Base-by-base conservation (phyloP, 1,140 invertebrate species). In the Theocolax elegans region DNA sequence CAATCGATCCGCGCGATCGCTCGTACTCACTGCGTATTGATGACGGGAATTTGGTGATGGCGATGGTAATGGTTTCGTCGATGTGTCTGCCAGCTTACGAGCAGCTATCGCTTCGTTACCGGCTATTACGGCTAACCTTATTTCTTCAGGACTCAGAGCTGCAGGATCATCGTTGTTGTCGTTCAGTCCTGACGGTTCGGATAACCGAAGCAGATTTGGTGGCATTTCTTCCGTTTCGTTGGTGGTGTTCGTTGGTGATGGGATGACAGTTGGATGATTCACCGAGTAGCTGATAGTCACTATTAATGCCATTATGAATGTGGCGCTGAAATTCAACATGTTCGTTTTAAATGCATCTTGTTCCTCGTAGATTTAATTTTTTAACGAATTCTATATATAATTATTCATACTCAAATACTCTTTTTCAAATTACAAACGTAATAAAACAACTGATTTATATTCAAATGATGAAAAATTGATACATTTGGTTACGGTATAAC, bases 21-120 rank as follows among this genome's bases (percentile, higher is more conserved):
- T 87, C 0, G 90, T 92, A 56, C 87, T 89, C 1, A 92, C 84
- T 0, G 91, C 90, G 31, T 88, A 86, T 76, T 92, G 92, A 62
- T 93, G 92, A 35, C 89, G 87, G 40, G 87, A 89, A 17, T 91
- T 89, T 1, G 92, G 91, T 6, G 89, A 90, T 44, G 90, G 85
- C 0, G 83, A 77, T 0, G 85, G 84, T 38, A 90, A 76, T n/a
- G 79, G 76, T 0, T 77, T 78, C 0, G 87, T 80, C 0, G 72
- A 72, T 3, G 81, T 84, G 76, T 93, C 91, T 1, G 89, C 84
- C 29, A 83, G 79, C 38, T 86, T 81, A 10, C 89, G 83, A 13
- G 87, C 80, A 2, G 81, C 77, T 13, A 93, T 82, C 0, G 89
- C 90, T 25, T 84, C 83, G 2, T 88, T 73, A 2, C 91, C 91